Percentiles rank a stretch among this genome's conserved stretches.
These are phyloP conservation scores for Temnothorax rugatulus DNA, from an alignment of 2,888 invertebrate genomes.

Conservation along the genomic window DNA sequence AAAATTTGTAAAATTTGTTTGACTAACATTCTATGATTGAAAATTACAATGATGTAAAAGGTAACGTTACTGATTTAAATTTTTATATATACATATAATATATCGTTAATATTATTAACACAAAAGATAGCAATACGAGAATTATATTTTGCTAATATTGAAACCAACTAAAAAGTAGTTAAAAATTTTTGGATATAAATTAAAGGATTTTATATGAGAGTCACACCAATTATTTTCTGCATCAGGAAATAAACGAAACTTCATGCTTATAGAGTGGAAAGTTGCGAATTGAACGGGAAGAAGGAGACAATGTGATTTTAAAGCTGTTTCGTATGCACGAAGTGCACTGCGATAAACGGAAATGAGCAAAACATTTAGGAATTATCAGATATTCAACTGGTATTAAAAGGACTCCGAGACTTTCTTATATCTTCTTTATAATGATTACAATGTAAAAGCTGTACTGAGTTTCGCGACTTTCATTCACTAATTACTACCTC, in stretches of 20 bases:
- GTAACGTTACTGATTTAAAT: not conserved
- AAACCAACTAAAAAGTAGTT: not conserved
- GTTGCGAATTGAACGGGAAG: constrained; percentile 35
- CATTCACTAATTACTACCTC: constrained; percentile 18
- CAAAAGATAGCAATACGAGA: not conserved
- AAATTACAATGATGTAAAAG: not conserved
- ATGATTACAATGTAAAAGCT: constrained; percentile 37
- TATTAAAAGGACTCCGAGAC: constrained; percentile 21
- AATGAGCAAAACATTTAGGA: constrained; percentile 53
- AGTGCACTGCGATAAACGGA: constrained; percentile 48
- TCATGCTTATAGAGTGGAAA: constrained; percentile 14
- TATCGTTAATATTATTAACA: not conserved
- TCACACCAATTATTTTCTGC: not conserved
- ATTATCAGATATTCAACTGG: constrained; percentile 49
- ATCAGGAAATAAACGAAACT: constrained; percentile 4
- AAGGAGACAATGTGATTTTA: constrained; percentile 35
- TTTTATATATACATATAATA: not conserved
- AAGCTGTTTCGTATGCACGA: constrained; percentile 43
- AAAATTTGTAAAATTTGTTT: not conserved
- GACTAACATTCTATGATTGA: not conserved
- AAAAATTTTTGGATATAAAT: not conserved
- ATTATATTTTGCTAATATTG: not conserved
- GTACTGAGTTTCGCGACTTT: not conserved
- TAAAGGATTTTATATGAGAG: not conserved
- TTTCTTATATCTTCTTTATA: constrained; percentile 37